Evolutionary conservation across 2,888 invertebrate species (phyloP).

Genomic region (Napeogenes sylphis): DNA sequence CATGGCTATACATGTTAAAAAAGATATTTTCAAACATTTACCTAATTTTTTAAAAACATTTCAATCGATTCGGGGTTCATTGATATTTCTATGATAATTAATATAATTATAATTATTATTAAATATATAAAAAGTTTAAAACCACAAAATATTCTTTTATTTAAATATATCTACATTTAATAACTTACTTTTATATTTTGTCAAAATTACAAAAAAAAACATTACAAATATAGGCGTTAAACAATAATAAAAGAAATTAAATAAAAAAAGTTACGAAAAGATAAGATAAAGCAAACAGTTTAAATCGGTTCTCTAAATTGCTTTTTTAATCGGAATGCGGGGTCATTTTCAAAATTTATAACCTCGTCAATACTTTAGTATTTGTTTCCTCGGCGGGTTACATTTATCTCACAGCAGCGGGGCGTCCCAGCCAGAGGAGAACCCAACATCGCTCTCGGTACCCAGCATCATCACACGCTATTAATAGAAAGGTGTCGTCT

Average conservation of each 20-base stretch:
- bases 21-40: too few species aligned
- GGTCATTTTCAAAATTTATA: conserved; percentile 66
- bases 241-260: conserved; percentile 29
- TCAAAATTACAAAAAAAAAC: too few species aligned
- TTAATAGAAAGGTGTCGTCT: conserved; percentile 14
- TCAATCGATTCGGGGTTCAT: too few species aligned
- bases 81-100: too few species aligned
- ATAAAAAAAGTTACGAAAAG: conserved; percentile 27
- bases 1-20: too few species aligned
- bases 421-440: conserved; percentile 60
- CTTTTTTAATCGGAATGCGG: conserved; percentile 65
- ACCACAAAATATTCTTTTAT: too few species aligned
- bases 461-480: conserved; percentile 19
- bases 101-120: too few species aligned
- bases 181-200: too few species aligned
- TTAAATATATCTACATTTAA: too few species aligned
- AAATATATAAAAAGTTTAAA: too few species aligned
- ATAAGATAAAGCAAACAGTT: conserved; percentile 40
- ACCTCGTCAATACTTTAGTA: conserved; percentile 61
- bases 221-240: conserved; percentile 15
- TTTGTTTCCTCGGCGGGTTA: conserved; percentile 69
- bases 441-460: conserved; percentile 42
- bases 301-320: conserved; percentile 53
- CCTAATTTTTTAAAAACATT: too few species aligned
- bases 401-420: conserved; percentile 63